A percentile compares a stretch with the other conserved stretches of the same genome.
phyloP scores from a whole-genome alignment of 2,797 vertebrate species.

The Tauraco hartlaubi region DNA sequence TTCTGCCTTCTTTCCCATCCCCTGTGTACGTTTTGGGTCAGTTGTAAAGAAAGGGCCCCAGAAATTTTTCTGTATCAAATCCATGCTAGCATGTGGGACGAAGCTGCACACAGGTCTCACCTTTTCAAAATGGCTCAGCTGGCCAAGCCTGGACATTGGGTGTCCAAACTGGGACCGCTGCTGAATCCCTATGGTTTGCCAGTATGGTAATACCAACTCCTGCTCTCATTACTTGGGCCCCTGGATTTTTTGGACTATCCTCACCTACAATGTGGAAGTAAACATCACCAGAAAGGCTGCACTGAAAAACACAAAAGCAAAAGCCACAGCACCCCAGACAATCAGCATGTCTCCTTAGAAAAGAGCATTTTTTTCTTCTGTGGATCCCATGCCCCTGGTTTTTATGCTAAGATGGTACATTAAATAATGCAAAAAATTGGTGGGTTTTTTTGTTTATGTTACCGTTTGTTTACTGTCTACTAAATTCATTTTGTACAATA shows the following conservation, averaged over 20 bases:
- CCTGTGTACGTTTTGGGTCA: background rate
- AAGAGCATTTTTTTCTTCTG: constrained; percentile 26
- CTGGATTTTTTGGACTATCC: background rate
- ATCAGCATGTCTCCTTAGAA: background rate
- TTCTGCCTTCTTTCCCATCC: background rate
- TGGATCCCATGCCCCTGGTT: background rate
- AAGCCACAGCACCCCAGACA: background rate
- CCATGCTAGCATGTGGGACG: background rate
- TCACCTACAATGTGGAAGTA: rapidly evolving
- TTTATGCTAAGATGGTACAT: background rate
- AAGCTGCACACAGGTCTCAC: background rate
- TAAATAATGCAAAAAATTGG: background rate
- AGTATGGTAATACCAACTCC: background rate
- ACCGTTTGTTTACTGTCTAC: background rate
- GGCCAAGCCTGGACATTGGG: background rate
- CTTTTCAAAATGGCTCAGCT: background rate
- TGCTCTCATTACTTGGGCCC: background rate
- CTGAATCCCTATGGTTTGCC: background rate
- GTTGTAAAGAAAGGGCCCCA: background rate
- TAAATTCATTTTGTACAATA: background rate
- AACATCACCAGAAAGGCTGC: background rate
- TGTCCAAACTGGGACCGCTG: background rate
- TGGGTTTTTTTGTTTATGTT: background rate
- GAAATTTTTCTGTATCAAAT: background rate
- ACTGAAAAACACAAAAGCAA: background rate